Evolutionary conservation across 2,888 invertebrate species (phyloP), one percentile per base, ranked within the genome.

Genomic region (Epirrita christyi): DNA sequence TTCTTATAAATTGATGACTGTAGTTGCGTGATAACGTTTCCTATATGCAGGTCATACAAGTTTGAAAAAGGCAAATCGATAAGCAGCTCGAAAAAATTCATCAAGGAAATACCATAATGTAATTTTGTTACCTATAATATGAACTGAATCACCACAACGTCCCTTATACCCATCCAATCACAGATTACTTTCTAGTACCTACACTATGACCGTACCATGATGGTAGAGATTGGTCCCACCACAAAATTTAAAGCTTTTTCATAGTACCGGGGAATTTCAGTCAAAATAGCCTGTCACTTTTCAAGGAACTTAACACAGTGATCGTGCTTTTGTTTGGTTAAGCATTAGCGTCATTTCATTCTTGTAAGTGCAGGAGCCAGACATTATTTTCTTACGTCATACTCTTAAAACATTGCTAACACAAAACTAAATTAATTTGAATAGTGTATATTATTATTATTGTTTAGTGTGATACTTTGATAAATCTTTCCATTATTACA

Each of bases 41-140:
- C n/a, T n/a, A n/a, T n/a, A n/a, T n/a, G n/a, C n/a, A n/a, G n/a
- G n/a, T n/a, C n/a, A n/a, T n/a, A n/a, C n/a, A n/a, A n/a, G n/a
- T n/a, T 43, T 43, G 14, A 10, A 11, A 2, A 14, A 14, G 32
- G 44, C 13, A 29, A 32, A 43, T 44, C 9, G 14, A 14, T 44
- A 14, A 13, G 6, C 28, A 13, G 13, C 37, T 9, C 34, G 1
- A 37, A 8, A 6, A 37, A 13, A 13, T n/a, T 1, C 13, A 4
- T 32, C 8, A 13, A 29, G 44, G 29, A 14, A 44, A 44, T 32
- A 44, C 44, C 14, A 29, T 14, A 27, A n/a, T n/a, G n/a, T 28
- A 15, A 43, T n/a, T 11, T 43, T 41, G 41, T 7, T 44, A 32
- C 44, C 44, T 14, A 13, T 32, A 32, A 44, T 43, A 28, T 44